Conservation (phyloP, 1,140 invertebrate genomes). For the Belonocnema kinseyi region DNA sequence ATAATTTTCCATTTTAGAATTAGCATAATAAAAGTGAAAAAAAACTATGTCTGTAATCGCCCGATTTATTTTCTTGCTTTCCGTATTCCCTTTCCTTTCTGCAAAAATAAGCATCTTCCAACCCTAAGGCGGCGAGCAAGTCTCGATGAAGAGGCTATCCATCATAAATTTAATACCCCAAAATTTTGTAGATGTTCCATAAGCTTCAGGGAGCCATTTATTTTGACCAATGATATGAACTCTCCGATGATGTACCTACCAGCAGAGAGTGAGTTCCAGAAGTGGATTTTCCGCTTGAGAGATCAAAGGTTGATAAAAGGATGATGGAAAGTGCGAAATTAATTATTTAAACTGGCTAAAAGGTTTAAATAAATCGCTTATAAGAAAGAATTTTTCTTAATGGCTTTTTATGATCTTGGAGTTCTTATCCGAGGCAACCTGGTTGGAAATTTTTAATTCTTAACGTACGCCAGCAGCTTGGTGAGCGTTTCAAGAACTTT, state of each 20-base stretch:
- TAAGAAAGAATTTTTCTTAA: too few species aligned
- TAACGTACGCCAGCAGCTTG: too few species aligned
- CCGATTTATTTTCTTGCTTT: conserved; percentile 27
- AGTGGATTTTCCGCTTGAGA: conserved; percentile 32
- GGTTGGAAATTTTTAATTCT: too few species aligned
- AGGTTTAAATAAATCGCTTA: background rate
- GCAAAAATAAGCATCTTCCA: conserved; percentile 26
- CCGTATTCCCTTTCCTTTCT: background rate
- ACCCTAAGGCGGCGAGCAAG: conserved; percentile 38
- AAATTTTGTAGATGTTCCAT: conserved; percentile 63
- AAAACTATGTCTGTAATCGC: conserved; percentile 11
- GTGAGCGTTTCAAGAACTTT: too few species aligned
- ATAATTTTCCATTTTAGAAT: conserved; percentile 4
- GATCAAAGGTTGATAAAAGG: conserved; percentile 1
- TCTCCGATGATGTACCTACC: conserved; percentile 37
- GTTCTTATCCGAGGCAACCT: too few species aligned
- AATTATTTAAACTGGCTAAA: background rate
- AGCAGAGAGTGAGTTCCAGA: conserved; percentile 34
- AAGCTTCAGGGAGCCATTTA: conserved; percentile 46
- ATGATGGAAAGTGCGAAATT: background rate
- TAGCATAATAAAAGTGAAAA: conserved; percentile 28
- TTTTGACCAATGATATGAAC: conserved; percentile 44
- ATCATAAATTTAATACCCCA: conserved; percentile 69
- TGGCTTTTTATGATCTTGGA: too few species aligned
- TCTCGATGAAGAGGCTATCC: conserved; percentile 58